These are phyloP conservation scores for Dendrolimus punctatus DNA, from an alignment of 1,140 invertebrate genomes.

Conservation along the genomic window DNA sequence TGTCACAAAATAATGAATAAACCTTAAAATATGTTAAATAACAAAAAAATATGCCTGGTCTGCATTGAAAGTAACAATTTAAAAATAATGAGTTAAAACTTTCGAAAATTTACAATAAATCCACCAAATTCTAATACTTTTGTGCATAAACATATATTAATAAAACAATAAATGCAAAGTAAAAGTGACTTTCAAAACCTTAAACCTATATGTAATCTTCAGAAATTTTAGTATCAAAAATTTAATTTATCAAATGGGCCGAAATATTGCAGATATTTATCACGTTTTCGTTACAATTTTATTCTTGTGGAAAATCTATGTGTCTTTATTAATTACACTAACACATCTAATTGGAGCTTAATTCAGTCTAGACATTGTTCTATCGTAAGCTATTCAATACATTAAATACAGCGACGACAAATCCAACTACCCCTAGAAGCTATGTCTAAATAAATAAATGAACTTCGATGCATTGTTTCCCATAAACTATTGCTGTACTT, in stretches of 20 bases:
- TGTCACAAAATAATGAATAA: too few species aligned
- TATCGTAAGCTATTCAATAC: conserved; percentile 50
- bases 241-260: conserved; percentile 35
- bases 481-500: not conserved
- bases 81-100: too few species aligned
- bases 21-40: too few species aligned
- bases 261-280: conserved; percentile 35
- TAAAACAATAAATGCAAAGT: conserved; percentile 18
- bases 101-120: too few species aligned
- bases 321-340: conserved; percentile 34
- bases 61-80: too few species aligned
- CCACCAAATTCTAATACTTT: not conserved
- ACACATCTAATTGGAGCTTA: conserved; percentile 51
- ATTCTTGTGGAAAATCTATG: conserved; percentile 40
- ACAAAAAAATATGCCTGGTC: too few species aligned
- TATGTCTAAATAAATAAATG: conserved; percentile 44
- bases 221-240: conserved; percentile 39
- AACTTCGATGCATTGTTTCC: conserved; percentile 32
- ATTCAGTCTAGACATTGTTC: conserved; percentile 64
- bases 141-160: conserved; percentile 9
- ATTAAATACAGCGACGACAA: conserved; percentile 41
- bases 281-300: conserved; percentile 37
- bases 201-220: conserved; percentile 30
- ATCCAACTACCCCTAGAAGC: conserved; percentile 43
- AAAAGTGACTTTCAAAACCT: conserved; percentile 33